phyloP scores from a whole-genome alignment of 92 coral and sea anemone genomes.

The Porites divaricata region DNA sequence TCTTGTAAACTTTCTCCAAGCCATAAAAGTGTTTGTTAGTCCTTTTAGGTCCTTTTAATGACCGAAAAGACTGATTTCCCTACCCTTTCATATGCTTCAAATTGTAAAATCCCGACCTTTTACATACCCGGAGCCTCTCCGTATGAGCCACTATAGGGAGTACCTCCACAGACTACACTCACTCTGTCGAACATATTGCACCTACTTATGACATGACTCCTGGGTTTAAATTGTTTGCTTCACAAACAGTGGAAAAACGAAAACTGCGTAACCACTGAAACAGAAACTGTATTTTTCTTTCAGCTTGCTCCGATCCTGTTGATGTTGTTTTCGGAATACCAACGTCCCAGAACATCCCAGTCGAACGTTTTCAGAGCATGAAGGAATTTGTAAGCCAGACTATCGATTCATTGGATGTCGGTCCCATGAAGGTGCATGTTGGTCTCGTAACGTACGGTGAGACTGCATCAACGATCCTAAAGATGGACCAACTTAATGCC shows the following conservation, averaged over 20 bases:
- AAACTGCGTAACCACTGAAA: background rate
- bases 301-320: conserved; percentile 68
- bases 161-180: too few species aligned
- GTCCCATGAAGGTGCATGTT: conserved; percentile 61
- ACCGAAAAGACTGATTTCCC: too few species aligned
- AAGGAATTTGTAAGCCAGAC: conserved; percentile 47
- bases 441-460: conserved; percentile 65
- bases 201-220: too few species aligned
- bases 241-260: background rate
- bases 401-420: conserved; percentile 55
- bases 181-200: too few species aligned
- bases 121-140: too few species aligned
- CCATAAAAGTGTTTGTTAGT: too few species aligned
- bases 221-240: too few species aligned
- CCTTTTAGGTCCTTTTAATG: too few species aligned
- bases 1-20: too few species aligned
- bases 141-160: too few species aligned
- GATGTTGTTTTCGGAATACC: conserved; percentile 83
- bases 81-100: too few species aligned
- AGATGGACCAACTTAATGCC: conserved; percentile 56
- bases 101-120: too few species aligned
- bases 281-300: conserved; percentile 17
- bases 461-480: conserved; percentile 44
- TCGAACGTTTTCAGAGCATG: conserved; percentile 30
- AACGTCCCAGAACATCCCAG: conserved; percentile 52